These are phyloP conservation scores for Calliopum simillimum DNA, from an alignment of 2,888 invertebrate genomes.

Conservation along the genomic window DNA sequence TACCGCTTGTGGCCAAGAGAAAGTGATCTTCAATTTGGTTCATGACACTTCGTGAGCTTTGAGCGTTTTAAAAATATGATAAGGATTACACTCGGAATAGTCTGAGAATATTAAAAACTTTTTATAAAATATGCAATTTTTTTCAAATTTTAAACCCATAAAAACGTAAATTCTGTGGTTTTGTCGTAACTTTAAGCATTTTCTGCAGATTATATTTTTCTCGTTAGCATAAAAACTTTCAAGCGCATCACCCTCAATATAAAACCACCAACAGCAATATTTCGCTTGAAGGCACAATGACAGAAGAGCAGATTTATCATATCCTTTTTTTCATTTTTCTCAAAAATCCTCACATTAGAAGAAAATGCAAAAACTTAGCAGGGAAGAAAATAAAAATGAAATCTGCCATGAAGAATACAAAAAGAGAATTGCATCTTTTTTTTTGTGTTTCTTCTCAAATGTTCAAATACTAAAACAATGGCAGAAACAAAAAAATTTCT, in stretches of 20 bases:
- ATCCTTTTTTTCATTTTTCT: slow-evolving; percentile 4
- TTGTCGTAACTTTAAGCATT: not conserved
- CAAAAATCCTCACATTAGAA: slow-evolving; percentile 7
- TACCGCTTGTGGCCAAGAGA: no score
- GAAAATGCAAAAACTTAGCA: slow-evolving; percentile 5
- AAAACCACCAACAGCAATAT: slow-evolving; percentile 13
- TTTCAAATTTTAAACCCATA: no score
- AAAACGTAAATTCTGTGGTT: no score
- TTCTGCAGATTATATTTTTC: slow-evolving; percentile 20
- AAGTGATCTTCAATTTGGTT: no score
- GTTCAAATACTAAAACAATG: no score
- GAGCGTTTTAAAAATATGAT: no score
- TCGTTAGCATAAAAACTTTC: slow-evolving; percentile 25
- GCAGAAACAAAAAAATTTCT: no score
- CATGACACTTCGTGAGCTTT: no score
- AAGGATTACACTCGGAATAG: no score
- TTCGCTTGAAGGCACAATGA: slow-evolving; percentile 18
- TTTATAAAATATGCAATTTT: no score
- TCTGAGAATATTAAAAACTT: no score
- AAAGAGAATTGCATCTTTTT: not conserved
- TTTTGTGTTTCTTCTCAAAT: no score
- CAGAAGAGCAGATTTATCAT: slow-evolving; percentile 30
- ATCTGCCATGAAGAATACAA: not conserved
- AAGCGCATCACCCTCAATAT: not conserved
- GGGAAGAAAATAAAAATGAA: not conserved